phyloP scores from a whole-genome alignment of 2,888 invertebrate genomes.

The Hetaerina titia region DNA sequence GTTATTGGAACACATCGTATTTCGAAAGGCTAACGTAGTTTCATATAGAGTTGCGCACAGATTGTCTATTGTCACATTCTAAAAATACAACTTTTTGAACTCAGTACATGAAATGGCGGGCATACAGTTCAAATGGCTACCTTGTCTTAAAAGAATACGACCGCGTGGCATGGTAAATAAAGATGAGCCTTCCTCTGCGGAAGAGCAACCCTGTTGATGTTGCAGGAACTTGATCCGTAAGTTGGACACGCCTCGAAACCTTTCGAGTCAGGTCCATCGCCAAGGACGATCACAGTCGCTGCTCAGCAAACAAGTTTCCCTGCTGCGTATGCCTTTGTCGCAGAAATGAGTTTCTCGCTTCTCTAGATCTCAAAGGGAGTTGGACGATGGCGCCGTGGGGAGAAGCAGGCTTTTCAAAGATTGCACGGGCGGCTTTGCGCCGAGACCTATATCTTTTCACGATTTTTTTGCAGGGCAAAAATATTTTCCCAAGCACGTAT shows the following conservation, averaged over 20 bases:
- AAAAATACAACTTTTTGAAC: background rate
- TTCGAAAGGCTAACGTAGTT: too few relatives aligned
- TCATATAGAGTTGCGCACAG: too few relatives aligned
- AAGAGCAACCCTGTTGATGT: background rate
- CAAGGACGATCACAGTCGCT: slow-evolving; percentile 74
- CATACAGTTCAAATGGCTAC: background rate
- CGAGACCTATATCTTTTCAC: background rate
- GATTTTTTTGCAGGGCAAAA: background rate
- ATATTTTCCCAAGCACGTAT: background rate
- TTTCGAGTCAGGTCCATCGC: slow-evolving; percentile 63
- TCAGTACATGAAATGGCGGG: background rate
- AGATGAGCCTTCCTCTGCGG: background rate
- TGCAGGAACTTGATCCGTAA: background rate
- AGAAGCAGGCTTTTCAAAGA: background rate
- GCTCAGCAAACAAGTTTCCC: slow-evolving; percentile 75
- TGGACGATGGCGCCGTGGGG: background rate
- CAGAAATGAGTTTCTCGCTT: background rate
- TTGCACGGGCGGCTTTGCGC: background rate
- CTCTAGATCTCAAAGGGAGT: background rate
- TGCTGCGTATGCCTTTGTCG: background rate
- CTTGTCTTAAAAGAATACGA: background rate
- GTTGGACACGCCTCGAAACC: background rate
- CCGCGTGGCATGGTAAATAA: background rate
- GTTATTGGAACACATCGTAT: too few relatives aligned
- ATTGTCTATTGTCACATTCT: background rate